phyloP scores from a whole-genome alignment of 2,113 vertebrate species.

The Rhombomys opimus region DNA sequence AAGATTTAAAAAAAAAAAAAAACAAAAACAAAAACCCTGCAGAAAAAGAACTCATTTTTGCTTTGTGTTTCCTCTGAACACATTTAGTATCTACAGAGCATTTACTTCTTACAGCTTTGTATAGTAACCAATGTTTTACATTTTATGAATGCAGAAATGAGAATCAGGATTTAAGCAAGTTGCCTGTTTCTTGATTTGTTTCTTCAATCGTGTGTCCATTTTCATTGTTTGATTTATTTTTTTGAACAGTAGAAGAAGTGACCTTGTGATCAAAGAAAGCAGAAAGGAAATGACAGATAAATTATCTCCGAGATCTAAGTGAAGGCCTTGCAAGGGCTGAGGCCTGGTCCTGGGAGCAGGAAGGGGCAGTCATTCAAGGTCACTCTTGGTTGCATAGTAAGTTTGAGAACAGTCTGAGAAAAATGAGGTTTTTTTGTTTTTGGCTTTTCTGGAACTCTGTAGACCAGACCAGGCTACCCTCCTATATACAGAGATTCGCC shows the following conservation, averaged over 20 bases:
- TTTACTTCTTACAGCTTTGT: background rate
- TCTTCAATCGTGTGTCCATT: background rate
- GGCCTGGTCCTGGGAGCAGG: background rate
- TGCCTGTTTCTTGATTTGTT: background rate
- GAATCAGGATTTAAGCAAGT: background rate
- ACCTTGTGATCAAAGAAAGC: slow-evolving; percentile 64
- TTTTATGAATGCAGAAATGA: background rate
- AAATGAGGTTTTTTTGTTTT: background rate
- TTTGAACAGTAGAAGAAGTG: slow-evolving; percentile 17
- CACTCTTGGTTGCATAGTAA: background rate
- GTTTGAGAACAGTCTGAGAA: background rate
- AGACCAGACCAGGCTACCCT: background rate
- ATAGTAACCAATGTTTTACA: background rate
- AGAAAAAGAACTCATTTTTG: background rate
- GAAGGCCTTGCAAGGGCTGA: background rate
- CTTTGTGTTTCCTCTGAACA: background rate
- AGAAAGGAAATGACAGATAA: slow-evolving; percentile 35
- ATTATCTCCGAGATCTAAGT: slow-evolving; percentile 44
- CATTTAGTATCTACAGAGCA: background rate
- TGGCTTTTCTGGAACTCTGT: background rate
- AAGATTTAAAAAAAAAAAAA: background rate
- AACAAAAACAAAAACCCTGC: background rate
- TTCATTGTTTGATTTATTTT: background rate
- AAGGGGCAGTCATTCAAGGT: background rate
- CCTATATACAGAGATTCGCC: too few species aligned